Conservation (phyloP, 2,797 vertebrate species). For the Lutjanus argentimaculatus region DNA sequence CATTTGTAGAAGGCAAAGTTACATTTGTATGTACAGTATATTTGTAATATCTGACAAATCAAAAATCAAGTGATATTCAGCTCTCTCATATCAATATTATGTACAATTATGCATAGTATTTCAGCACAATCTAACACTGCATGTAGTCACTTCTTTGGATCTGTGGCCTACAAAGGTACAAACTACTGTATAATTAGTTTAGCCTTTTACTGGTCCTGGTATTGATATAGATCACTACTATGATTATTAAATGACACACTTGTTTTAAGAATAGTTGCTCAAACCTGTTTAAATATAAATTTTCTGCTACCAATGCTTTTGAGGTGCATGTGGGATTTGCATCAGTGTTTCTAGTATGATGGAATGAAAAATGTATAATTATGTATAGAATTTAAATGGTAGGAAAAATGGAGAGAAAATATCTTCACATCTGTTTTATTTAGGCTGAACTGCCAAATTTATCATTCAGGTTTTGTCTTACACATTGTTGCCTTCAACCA, state of each 20-base stretch:
- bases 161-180: constrained; percentile 42
- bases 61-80: constrained; percentile 30
- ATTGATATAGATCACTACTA: constrained; percentile 46
- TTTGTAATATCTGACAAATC: constrained; percentile 15
- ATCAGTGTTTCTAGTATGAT: constrained; percentile 43
- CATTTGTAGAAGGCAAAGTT: constrained; percentile 23
- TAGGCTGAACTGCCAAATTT: constrained; percentile 20
- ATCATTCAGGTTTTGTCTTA: neutral
- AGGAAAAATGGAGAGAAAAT: constrained; percentile 5
- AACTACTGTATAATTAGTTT: constrained; percentile 43
- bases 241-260: constrained; percentile 35
- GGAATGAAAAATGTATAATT: constrained; percentile 69
- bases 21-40: constrained; percentile 43
- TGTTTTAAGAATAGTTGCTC: constrained; percentile 43
- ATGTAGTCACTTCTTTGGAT: constrained; percentile 43
- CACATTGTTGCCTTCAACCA: neutral
- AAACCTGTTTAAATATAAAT: constrained; percentile 31
- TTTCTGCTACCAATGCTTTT: constrained; percentile 50
- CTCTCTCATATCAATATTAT: constrained; percentile 25
- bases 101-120: constrained; percentile 62
- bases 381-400: constrained; percentile 24
- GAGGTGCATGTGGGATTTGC: constrained; percentile 34
- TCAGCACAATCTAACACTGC: constrained; percentile 64
- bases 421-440: constrained; percentile 9
- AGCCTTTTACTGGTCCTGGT: constrained; percentile 73